Percentiles rank a stretch among this genome's conserved stretches.
Evolutionary conservation across 2,888 invertebrate species (phyloP).

Genomic region (Tetrapedia diversipes): DNA sequence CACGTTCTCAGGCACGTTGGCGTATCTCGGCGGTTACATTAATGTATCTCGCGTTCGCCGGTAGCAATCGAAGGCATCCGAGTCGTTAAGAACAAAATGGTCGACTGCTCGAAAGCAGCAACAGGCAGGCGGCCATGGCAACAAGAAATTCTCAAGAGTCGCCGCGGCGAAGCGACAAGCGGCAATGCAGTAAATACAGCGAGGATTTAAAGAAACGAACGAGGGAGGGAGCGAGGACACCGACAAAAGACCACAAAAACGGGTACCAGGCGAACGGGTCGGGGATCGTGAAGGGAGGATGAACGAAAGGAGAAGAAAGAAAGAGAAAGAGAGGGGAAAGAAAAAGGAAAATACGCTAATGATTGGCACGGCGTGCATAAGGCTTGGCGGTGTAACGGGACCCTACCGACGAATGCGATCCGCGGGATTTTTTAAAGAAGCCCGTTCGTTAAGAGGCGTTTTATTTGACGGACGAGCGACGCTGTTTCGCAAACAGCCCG

Average conservation of each 20-base stretch:
- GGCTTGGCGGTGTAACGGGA: constrained; percentile 43
- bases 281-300: constrained; percentile 23
- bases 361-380: constrained; percentile 40
- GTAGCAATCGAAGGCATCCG: not conserved
- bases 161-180: constrained; percentile 9
- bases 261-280: constrained; percentile 1
- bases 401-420: constrained; percentile 19
- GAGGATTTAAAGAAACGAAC: constrained; percentile 33
- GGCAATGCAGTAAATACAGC: constrained; percentile 16
- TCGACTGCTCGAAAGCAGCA: not conserved
- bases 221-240: constrained; percentile 2
- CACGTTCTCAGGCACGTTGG: not conserved
- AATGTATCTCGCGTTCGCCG: not conserved
- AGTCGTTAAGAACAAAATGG: not conserved
- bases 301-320: constrained; percentile 11
- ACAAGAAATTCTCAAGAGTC: constrained; percentile 17
- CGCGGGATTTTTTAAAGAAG: constrained; percentile 42
- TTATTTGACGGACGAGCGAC: constrained; percentile 42
- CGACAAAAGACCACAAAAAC: constrained; percentile 26
- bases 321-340: not conserved
- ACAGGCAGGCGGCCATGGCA: not conserved
- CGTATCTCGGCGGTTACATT: not conserved
- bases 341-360: constrained; percentile 37
- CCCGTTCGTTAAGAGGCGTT: constrained; percentile 52
- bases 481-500: constrained; percentile 53